Base-by-base conservation (phyloP, 2,888 invertebrate genomes). In the Ophion costatus region DNA sequence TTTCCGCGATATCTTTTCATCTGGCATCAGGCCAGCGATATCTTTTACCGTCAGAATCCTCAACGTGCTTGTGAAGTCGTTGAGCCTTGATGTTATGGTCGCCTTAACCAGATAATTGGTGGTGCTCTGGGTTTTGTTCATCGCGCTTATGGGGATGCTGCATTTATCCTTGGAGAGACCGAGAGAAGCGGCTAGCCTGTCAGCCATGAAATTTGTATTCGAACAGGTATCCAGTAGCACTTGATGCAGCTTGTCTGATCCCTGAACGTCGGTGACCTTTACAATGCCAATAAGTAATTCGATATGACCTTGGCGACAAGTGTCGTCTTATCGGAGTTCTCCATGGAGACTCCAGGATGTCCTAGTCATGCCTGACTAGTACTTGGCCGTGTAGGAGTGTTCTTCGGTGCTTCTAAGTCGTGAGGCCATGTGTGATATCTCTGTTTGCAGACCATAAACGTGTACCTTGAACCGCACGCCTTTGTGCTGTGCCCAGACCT, bases 1-100 rank as follows among this genome's bases (percentile, higher is more conserved):
- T 1, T 75, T 22, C 4, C 87, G 79, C 1, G 76, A 45, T 1
- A 88, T 84, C 7, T 59, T 42, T 64, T 84, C 75, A 9, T 80
- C 82, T 3, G 88, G 85, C 0, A 86, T 76, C 0, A 73, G 10
- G 0, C 56, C 45, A 0, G 86, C 9, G 17, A 88, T 87, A 1
- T 70, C 38, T 17, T 75, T 57, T 0, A 83, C 80, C 0, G 74
- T 69, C 10, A 83, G 20, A 29, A 83, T 66, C 9, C 10, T 71
- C 9, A 83, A 24, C 24, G 24, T 1, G 1, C 24, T 24, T 61
- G 61, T 22, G 22, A 20, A 22, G 22, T 61, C 22, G 61, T 61
- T 61, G 22, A 20, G 22, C 5, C 61, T n/a, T 61, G 61, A 61
- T 2, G 14, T 22, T 22, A 20, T 22, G n/a, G 67, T 80, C 1